Evolutionary conservation across 1,140 invertebrate genomes (phyloP).

Genomic region (Pygmarrhopalites habei): DNA sequence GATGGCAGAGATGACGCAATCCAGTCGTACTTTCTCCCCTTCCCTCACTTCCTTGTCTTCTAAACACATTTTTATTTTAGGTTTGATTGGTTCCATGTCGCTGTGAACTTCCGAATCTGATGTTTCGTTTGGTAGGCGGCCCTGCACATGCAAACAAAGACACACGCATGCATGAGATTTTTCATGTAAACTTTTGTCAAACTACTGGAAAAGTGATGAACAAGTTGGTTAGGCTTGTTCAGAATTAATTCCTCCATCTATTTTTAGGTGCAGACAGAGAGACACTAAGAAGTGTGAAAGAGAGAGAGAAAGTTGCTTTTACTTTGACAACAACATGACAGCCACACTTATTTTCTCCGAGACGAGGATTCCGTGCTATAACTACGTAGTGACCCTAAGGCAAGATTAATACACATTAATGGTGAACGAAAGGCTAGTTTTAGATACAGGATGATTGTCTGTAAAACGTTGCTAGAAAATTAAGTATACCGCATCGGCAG

Average conservation of each 20-base stretch:
- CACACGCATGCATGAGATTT: too few species aligned
- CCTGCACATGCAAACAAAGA: conserved; percentile 44
- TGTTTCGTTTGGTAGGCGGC: conserved; percentile 60
- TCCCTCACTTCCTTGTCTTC: conserved; percentile 62
- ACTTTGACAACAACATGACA: conserved; percentile 60
- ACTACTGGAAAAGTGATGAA: too few species aligned
- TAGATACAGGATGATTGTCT: too few species aligned
- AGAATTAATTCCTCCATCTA: too few species aligned
- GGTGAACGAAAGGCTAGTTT: too few species aligned
- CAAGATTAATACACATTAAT: too few species aligned
- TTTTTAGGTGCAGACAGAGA: too few species aligned
- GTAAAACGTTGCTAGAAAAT: too few species aligned
- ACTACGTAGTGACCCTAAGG: conserved; percentile 60
- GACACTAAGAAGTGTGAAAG: neutral
- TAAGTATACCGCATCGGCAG: conserved; percentile 66
- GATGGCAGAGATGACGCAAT: conserved; percentile 73
- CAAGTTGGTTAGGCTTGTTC: too few species aligned
- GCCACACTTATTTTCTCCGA: conserved; percentile 54
- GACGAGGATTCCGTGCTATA: conserved; percentile 54
- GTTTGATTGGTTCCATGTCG: conserved; percentile 63
- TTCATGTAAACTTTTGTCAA: neutral
- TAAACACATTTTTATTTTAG: conserved; percentile 62
- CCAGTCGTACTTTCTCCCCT: conserved; percentile 61
- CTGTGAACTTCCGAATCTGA: conserved; percentile 58
- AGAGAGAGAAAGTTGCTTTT: too few species aligned